These are phyloP conservation scores for Manis crassicaudata DNA, from an alignment of 2,797 vertebrate species.

Conservation along the genomic window DNA sequence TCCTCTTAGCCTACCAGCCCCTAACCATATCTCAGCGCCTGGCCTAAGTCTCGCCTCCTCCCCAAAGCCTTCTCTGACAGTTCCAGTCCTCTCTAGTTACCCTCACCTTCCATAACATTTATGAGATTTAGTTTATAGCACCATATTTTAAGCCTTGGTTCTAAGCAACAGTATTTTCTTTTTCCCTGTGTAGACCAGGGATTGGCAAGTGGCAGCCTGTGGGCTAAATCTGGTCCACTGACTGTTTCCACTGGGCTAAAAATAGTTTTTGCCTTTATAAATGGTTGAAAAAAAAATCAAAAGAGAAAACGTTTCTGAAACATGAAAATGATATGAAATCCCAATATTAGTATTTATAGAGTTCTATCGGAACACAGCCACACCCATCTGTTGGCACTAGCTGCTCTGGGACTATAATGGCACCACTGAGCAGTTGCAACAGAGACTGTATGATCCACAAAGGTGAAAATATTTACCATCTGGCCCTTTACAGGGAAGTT, in stretches of 20 bases:
- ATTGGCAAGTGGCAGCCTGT: too few species aligned
- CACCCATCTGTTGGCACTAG: background rate
- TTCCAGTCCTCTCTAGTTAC: background rate
- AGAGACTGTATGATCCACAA: background rate
- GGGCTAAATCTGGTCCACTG: background rate
- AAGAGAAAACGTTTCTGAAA: background rate
- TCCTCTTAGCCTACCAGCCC: too few species aligned
- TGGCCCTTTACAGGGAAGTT: background rate
- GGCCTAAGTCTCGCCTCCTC: background rate
- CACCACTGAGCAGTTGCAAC: background rate
- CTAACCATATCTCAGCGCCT: background rate
- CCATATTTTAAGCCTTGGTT: background rate
- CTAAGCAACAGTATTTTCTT: background rate
- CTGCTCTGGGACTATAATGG: background rate
- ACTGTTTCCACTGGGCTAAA: background rate
- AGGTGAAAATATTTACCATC: background rate
- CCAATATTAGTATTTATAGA: background rate
- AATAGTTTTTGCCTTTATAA: background rate
- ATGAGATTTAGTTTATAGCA: background rate
- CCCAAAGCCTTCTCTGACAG: background rate
- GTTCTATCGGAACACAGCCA: background rate
- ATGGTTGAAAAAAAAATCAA: background rate
- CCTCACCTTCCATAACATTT: background rate
- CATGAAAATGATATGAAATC: background rate
- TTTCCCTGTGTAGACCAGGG: background rate